phyloP scores from a whole-genome alignment of 2,113 vertebrate species.

The Apus apus region DNA sequence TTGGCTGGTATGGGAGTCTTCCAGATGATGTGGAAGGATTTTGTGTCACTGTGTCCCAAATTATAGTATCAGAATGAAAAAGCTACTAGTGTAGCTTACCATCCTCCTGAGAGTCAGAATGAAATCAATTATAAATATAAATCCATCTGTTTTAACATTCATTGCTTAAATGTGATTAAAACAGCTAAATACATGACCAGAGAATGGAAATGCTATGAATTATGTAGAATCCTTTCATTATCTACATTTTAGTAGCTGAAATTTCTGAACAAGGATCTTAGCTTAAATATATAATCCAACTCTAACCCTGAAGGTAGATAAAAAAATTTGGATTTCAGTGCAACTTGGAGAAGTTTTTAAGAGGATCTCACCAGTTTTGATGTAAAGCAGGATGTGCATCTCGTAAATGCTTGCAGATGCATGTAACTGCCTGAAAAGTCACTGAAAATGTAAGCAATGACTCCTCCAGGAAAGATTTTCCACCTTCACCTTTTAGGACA shows the following conservation, averaged over 20 bases:
- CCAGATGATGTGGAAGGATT: neutral
- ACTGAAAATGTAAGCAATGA: slow-evolving; percentile 29
- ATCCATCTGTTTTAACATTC: neutral
- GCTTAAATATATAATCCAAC: slow-evolving; percentile 54
- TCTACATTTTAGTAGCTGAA: slow-evolving; percentile 64
- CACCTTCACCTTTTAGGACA: neutral
- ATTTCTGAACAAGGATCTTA: slow-evolving; percentile 38
- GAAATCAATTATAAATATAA: slow-evolving; percentile 13
- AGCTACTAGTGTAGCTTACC: neutral
- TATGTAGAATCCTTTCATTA: neutral
- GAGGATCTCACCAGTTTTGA: neutral
- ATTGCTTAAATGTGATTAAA: neutral
- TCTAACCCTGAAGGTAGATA: neutral
- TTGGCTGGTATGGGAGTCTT: rapidly evolving
- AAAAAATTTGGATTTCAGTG: slow-evolving; percentile 34
- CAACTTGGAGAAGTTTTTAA: neutral
- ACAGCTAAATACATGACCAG: neutral
- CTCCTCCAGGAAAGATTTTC: neutral
- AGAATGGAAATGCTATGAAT: neutral
- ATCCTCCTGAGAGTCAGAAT: neutral
- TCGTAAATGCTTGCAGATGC: slow-evolving; percentile 28
- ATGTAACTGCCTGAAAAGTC: neutral
- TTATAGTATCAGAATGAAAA: neutral
- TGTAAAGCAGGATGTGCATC: slow-evolving; percentile 18
- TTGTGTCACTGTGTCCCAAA: neutral